phyloP scores from a whole-genome alignment of 2,888 invertebrate genomes.

The Eristalinus sepulchralis region DNA sequence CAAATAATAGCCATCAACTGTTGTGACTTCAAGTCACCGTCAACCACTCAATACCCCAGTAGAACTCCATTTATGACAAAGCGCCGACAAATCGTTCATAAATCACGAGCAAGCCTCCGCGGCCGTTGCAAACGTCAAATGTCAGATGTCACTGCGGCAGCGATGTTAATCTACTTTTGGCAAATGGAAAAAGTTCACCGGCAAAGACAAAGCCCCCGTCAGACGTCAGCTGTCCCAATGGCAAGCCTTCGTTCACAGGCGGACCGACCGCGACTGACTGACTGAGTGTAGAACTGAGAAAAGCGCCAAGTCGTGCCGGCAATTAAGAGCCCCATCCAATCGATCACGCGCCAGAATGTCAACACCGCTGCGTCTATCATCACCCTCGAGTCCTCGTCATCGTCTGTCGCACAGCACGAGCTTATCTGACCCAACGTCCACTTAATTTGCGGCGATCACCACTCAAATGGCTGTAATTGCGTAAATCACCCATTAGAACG shows the following conservation, averaged over 20 bases:
- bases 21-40: neutral
- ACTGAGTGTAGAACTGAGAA: neutral
- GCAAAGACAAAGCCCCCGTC: neutral
- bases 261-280: neutral
- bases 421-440: slow-evolving; percentile 50
- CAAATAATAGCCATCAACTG: neutral
- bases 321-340: slow-evolving; percentile 17
- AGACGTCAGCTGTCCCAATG: neutral
- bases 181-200: neutral
- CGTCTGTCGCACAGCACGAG: slow-evolving; percentile 7
- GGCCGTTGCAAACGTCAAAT: neutral
- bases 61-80: neutral
- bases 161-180: neutral
- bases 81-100: neutral
- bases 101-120: neutral
- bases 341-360: slow-evolving; percentile 40
- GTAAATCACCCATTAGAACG: slow-evolving; percentile 57
- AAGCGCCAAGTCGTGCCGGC: slow-evolving; percentile 8
- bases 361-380: slow-evolving; percentile 35
- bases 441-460: slow-evolving; percentile 61
- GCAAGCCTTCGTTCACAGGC: neutral
- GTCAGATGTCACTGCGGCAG: neutral
- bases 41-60: neutral
- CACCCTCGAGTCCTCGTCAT: slow-evolving; percentile 11
- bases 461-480: slow-evolving; percentile 61